Conservation (phyloP, 2,797 vertebrate species). For the Mormyrus proboscirostris region DNA sequence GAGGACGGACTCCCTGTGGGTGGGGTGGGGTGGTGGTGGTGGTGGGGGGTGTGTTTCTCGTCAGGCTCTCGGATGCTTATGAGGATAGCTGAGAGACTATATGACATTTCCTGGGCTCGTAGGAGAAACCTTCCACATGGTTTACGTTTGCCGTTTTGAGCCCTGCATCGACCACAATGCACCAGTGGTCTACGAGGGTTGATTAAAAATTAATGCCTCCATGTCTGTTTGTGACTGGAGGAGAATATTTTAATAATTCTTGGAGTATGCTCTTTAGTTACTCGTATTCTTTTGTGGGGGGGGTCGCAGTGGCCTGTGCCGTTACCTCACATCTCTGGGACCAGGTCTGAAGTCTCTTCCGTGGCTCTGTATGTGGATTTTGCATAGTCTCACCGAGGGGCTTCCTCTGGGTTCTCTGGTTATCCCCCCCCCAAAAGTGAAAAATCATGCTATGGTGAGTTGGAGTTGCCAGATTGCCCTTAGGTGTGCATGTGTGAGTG, state of each 20-base stretch:
- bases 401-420: neutral
- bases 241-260: neutral
- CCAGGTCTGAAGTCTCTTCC: neutral
- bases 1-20: neutral
- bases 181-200: neutral
- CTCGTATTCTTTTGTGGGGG: neutral
- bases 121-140: neutral
- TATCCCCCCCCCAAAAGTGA: neutral
- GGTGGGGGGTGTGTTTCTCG: neutral
- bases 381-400: neutral
- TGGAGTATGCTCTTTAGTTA: neutral
- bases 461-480: neutral
- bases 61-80: neutral
- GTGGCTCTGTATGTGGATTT: neutral
- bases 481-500: neutral
- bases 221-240: neutral
- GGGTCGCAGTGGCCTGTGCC: neutral
- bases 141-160: neutral
- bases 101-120: neutral
- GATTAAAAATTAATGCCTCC: neutral
- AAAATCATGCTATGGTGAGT: neutral
- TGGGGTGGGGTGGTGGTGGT: neutral
- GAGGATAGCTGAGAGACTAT: neutral
- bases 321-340: neutral
- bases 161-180: neutral